These are phyloP conservation scores for Bursaphelenchus mucronatus DNA, from an alignment of 1,140 invertebrate genomes.

Conservation along the genomic window DNA sequence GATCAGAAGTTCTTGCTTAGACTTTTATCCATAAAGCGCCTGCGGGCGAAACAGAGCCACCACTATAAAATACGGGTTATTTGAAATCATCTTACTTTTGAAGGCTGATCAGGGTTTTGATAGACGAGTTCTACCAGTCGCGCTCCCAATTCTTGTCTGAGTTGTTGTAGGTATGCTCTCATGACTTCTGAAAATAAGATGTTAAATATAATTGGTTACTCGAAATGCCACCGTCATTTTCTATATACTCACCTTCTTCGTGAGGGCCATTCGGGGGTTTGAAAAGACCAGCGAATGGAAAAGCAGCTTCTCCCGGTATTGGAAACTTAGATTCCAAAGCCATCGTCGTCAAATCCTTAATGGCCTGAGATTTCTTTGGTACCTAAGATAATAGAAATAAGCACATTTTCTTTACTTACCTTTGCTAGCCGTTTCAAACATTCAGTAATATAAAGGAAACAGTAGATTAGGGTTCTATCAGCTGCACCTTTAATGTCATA, in stretches of 20 bases:
- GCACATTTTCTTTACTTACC: conserved; percentile 56
- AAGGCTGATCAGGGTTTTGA: conserved; percentile 82
- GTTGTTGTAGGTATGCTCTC: conserved; percentile 85
- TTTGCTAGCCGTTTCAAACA: conserved; percentile 90
- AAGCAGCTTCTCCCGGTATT: conserved; percentile 89
- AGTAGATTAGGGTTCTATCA: conserved; percentile 90
- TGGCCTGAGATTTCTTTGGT: conserved; percentile 68
- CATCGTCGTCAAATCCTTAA: conserved; percentile 90
- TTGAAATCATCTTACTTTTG: conserved; percentile 65
- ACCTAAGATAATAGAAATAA: background rate
- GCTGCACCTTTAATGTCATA: conserved; percentile 71
- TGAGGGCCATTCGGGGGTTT: conserved; percentile 74
- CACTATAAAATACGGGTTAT: conserved; percentile 68
- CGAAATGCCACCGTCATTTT: conserved; percentile 21
- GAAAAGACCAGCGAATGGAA: conserved; percentile 96
- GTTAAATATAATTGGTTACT: conserved; percentile 36
- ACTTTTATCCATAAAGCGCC: conserved; percentile 99
- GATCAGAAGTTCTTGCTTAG: conserved; percentile 62
- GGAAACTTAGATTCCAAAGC: conserved; percentile 71
- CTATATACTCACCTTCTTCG: conserved; percentile 70
- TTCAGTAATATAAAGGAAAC: conserved; percentile 97
- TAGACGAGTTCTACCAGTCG: conserved; percentile 88
- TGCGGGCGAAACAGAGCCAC: conserved; percentile 98
- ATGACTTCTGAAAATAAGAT: conserved; percentile 73
- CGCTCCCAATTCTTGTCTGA: conserved; percentile 86